Evolutionary conservation across 2,113 vertebrate genomes (phyloP).

Genomic region (Cinclus cinclus): DNA sequence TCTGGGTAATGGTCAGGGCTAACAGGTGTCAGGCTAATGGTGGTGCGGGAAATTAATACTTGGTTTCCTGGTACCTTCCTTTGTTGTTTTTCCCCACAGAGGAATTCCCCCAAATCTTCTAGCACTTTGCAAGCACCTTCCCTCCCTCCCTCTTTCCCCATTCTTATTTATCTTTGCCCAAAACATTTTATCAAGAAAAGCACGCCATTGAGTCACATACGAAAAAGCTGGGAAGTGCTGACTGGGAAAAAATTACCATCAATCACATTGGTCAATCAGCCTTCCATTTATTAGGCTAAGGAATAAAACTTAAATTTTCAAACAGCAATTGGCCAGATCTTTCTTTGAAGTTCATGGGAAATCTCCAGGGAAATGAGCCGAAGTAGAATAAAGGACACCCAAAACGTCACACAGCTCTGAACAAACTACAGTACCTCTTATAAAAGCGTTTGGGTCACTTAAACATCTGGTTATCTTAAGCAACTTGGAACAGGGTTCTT

Average conservation of each 20-base stretch:
- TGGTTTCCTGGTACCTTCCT: conserved; percentile 84
- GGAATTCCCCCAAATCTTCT: conserved; percentile 72
- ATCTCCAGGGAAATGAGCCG: not conserved
- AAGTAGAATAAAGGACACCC: conserved; percentile 43
- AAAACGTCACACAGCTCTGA: not conserved
- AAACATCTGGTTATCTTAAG: conserved; percentile 60
- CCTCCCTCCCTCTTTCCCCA: not conserved
- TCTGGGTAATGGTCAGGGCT: conserved; percentile 88
- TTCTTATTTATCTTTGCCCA: conserved; percentile 52
- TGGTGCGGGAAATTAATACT: conserved; percentile 89
- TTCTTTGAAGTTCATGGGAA: not conserved
- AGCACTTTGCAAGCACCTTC: conserved; percentile 46
- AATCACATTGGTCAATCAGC: not conserved
- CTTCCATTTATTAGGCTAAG: not conserved
- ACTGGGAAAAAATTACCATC: conserved; percentile 42
- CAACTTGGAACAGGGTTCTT: conserved; percentile 15
- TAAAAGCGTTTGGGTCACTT: conserved; percentile 45
- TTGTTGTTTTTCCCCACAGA: conserved; percentile 78
- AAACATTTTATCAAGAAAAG: conserved; percentile 44
- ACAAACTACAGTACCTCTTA: conserved; percentile 41
- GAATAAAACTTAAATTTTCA: conserved; percentile 15
- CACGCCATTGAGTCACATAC: not conserved
- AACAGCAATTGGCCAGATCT: not conserved
- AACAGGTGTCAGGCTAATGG: conserved; percentile 97
- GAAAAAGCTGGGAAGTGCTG: not conserved